Evolutionary conservation across 2,888 invertebrate species (phyloP), one percentile per base, ranked within the genome.

Genomic region (Calameuta pallipes): DNA sequence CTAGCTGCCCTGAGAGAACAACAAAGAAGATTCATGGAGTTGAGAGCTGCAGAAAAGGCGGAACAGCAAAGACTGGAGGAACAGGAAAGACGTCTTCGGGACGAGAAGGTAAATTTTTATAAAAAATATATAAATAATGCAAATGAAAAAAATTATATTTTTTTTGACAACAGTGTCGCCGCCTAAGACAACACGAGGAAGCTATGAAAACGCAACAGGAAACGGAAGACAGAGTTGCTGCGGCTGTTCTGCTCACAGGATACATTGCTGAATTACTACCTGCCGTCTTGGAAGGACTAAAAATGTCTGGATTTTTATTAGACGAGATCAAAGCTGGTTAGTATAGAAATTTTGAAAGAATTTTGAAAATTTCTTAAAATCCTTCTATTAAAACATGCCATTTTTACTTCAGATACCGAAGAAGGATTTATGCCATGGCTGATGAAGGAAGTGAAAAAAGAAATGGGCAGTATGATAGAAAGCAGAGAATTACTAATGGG

Each of bases 351-450:
- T 71, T n/a, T 15, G n/a, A 4, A 31, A 31, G 31, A 31, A 31
- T 31, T 31, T 31, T 31, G 31, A 31, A 31, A 31, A 31, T 31
- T 31, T 31, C 31, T 31, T 9, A 23, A 1, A 56, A 56, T 56
- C 9, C 23, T 41, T 15, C 23, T 56, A 56, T 23, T 9, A 56
- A 23, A 23, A 56, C 23, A 1, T 6, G 9, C 1, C 23, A 1
- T 56, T 56, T 9, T 23, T 9, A 56, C 23, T 56, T 56, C 23
- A 95, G 96, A 95, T 80, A 94, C 96, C 68, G 95, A 96, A 87
- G 95, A 96, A 85, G 94, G 95, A 77, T 96, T 97, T 92, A 94
- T 97, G 93, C 97, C 97, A 76, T 98, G 97, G 98, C 92, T 98
- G 83, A 95, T 96, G 92, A 94, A 94, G 76, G 96, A 96, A 91